These are phyloP conservation scores for Phasia obesa DNA, from an alignment of 2,888 invertebrate genomes.

Conservation along the genomic window DNA sequence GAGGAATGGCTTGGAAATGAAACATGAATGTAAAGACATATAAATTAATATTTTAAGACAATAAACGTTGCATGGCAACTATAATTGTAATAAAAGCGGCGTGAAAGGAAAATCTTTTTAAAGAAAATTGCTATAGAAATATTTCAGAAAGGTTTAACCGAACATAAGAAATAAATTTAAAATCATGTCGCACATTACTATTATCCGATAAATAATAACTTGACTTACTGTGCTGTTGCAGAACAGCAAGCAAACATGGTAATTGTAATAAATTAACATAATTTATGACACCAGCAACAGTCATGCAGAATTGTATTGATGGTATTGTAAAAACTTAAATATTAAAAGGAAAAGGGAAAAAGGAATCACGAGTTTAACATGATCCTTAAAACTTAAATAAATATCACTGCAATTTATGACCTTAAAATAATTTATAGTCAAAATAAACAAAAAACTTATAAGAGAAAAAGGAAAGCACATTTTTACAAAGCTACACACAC, in stretches of 20 bases:
- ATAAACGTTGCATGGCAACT: neutral
- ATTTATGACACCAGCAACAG: slow-evolving; percentile 46
- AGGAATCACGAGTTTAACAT: neutral
- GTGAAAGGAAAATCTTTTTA: no score
- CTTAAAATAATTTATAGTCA: slow-evolving; percentile 28
- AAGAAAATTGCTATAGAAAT: no score
- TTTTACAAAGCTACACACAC: no score
- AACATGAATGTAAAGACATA: slow-evolving; percentile 34
- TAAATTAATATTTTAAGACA: neutral
- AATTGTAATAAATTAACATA: slow-evolving; percentile 62
- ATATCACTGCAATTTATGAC: slow-evolving; percentile 44
- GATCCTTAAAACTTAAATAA: slow-evolving; percentile 12
- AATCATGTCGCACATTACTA: no score
- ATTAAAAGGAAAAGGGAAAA: neutral
- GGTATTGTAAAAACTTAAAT: slow-evolving; percentile 13
- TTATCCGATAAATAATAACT: no score
- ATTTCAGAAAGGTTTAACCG: no score
- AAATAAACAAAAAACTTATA: slow-evolving; percentile 10
- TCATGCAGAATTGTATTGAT: slow-evolving; percentile 7
- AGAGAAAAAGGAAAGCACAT: neutral
- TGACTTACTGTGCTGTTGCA: slow-evolving; percentile 2
- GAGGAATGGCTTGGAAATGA: slow-evolving; percentile 62
- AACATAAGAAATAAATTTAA: no score
- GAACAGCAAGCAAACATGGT: slow-evolving; percentile 51
- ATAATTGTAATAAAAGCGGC: no score